Conservation (phyloP, 2,797 vertebrate species). For the Galago senegalensis region DNA sequence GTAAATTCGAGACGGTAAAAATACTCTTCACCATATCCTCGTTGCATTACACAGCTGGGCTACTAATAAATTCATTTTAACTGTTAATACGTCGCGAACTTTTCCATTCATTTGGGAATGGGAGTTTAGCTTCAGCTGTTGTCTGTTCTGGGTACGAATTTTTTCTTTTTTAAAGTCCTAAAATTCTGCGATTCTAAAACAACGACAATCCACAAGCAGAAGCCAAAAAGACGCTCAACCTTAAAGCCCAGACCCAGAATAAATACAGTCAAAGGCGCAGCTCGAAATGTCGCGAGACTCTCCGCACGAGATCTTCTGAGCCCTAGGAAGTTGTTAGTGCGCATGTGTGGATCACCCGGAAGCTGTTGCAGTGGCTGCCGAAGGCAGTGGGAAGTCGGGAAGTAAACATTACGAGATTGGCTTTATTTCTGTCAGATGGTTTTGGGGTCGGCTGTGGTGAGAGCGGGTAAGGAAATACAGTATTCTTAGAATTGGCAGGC, state of each 20-base stretch:
- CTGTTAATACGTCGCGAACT: not conserved
- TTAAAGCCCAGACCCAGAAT: fast-evolving
- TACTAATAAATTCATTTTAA: constrained; percentile 13
- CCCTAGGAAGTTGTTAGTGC: not conserved
- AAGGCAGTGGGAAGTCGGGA: not conserved
- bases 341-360: not conserved
- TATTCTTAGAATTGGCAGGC: not conserved
- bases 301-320: fast-evolving
- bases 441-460: fast-evolving
- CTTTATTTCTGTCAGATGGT: fast-evolving
- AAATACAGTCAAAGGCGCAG: fast-evolving
- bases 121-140: not conserved
- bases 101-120: not conserved
- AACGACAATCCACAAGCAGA: fast-evolving
- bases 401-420: constrained; percentile 52
- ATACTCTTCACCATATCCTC: not conserved
- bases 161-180: not conserved
- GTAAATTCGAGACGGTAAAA: not conserved
- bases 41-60: not conserved
- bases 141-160: not conserved
- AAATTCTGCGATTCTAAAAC: not conserved
- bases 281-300: not conserved
- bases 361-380: not conserved
- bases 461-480: not conserved
- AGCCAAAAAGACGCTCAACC: fast-evolving